Conservation (phyloP, 2,797 vertebrate genomes). For the Mormyrops attenuatus region DNA sequence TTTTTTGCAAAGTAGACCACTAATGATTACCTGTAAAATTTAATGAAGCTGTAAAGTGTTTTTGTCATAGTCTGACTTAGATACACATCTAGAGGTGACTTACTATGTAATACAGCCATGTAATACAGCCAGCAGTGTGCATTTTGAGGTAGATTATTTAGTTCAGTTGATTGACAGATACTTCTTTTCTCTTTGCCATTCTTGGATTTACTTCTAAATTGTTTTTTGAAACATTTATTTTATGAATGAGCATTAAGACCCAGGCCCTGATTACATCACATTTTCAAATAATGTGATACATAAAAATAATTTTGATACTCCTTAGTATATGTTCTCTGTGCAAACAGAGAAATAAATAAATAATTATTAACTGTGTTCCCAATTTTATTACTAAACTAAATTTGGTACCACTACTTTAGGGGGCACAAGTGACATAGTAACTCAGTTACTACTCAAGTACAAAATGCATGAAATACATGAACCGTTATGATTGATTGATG, state of each 20-base stretch:
- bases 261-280: not conserved
- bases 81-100: not conserved
- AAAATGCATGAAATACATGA: not conserved
- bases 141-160: not conserved
- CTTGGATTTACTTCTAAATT: not conserved
- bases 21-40: not conserved
- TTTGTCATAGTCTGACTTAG: not conserved
- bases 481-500: not conserved
- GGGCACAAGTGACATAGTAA: not conserved
- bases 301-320: not conserved
- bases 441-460: not conserved
- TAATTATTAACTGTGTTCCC: not conserved
- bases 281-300: not conserved
- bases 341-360: not conserved
- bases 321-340: not conserved
- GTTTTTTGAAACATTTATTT: not conserved
- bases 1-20: not conserved
- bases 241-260: not conserved
- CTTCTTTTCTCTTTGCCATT: not conserved
- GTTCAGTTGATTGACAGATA: not conserved
- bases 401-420: not conserved
- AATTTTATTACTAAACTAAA: not conserved
- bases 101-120: not conserved
- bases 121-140: not conserved
- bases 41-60: not conserved